A percentile compares a stretch with the other conserved stretches of the same genome.
Conservation (phyloP, 2,113 vertebrate genomes). For the Equus quagga region DNA sequence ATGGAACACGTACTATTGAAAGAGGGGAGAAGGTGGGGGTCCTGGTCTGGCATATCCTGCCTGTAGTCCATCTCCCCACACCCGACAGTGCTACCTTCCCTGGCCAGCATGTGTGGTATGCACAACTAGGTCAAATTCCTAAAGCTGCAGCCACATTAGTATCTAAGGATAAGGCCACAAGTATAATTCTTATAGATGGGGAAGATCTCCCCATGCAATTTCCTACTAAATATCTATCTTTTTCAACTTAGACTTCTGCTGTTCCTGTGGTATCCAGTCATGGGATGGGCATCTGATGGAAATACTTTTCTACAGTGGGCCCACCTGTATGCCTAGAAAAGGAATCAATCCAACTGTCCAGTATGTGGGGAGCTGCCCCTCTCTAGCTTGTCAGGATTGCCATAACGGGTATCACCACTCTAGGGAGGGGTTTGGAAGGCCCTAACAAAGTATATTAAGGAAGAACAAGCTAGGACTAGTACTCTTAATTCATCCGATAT, state of each 20-base stretch:
- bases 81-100: background rate
- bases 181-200: background rate
- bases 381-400: background rate
- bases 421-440: background rate
- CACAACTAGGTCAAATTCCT: background rate
- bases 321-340: background rate
- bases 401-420: background rate
- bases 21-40: background rate
- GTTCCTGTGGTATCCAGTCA: background rate
- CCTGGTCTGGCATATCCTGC: background rate
- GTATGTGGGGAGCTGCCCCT: background rate
- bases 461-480: no score
- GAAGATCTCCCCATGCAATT: no score
- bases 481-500: no score
- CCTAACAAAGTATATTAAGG: background rate
- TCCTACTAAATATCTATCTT: background rate
- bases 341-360: background rate
- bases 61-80: background rate
- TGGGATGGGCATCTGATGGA: background rate
- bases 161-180: background rate
- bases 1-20: background rate
- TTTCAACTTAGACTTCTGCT: background rate
- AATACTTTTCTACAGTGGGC: background rate
- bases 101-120: background rate
- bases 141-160: background rate